A percentile compares a stretch with the other conserved stretches of the same genome.
These are phyloP conservation scores for Nymphicus hollandicus DNA, from an alignment of 2,113 vertebrate species.

Conservation along the genomic window DNA sequence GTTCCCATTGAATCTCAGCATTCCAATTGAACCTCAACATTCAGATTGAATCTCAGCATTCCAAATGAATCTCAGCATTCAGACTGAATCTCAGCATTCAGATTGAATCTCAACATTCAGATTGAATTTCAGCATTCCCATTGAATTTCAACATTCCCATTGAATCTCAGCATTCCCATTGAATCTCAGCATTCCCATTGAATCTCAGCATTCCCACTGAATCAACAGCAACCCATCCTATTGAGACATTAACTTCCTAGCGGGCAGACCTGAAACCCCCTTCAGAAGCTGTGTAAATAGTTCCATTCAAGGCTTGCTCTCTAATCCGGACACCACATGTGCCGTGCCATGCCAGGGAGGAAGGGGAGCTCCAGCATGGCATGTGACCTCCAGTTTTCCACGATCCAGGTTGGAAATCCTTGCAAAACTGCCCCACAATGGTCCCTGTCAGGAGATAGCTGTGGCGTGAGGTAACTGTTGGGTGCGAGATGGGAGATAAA, in stretches of 20 bases:
- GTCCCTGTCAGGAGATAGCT: slow-evolving; percentile 35
- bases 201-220: background rate
- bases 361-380: background rate
- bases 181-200: background rate
- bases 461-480: slow-evolving; percentile 46
- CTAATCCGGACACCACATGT: background rate
- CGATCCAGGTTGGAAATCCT: slow-evolving; percentile 21
- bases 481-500: slow-evolving; percentile 55
- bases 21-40: background rate
- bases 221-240: background rate
- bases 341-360: background rate
- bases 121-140: background rate
- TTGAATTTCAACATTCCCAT: background rate
- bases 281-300: background rate
- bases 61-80: background rate
- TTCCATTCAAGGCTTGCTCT: background rate
- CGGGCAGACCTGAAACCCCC: background rate
- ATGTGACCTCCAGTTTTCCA: background rate
- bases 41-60: background rate
- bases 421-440: background rate
- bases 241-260: background rate
- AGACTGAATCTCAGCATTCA: background rate
- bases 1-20: background rate
- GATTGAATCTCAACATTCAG: background rate
- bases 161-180: background rate